Evolutionary conservation across 2,888 invertebrate genomes (phyloP).

Genomic region (Chrysopilus asiliformis): DNA sequence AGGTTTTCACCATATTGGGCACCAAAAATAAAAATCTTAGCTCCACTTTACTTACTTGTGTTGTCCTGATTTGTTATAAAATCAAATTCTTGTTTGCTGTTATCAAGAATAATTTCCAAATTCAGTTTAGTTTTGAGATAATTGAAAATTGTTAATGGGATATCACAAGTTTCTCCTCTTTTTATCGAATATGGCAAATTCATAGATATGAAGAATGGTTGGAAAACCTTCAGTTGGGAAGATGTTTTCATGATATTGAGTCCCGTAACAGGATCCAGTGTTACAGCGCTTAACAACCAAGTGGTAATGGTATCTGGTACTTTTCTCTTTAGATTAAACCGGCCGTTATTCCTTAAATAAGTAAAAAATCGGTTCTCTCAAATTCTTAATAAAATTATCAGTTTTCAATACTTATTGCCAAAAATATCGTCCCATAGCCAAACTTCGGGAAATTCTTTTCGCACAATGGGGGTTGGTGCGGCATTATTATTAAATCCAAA

Average conservation of each 20-base stretch:
- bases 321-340: constrained; percentile 37
- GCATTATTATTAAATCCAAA: too few species aligned
- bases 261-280: constrained; percentile 61
- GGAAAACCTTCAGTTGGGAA: constrained; percentile 57
- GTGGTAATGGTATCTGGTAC: constrained; percentile 76
- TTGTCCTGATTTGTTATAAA: constrained; percentile 67
- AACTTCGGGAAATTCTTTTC: too few species aligned
- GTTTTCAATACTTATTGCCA: too few species aligned
- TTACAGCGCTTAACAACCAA: constrained; percentile 73
- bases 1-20: too few species aligned
- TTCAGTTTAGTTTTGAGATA: constrained; percentile 63
- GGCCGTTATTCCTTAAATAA: constrained; percentile 39
- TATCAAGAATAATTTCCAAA: constrained; percentile 74
- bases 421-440: too few species aligned
- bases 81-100: constrained; percentile 63
- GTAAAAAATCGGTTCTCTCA: too few species aligned
- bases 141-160: constrained; percentile 80
- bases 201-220: constrained; percentile 71
- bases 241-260: constrained; percentile 58
- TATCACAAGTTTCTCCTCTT: constrained; percentile 66
- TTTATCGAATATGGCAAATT: constrained; percentile 82
- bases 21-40: constrained; percentile 1
- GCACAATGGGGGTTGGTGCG: too few species aligned
- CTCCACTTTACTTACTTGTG: too few species aligned
- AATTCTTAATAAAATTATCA: too few species aligned